A percentile compares a stretch with the other conserved stretches of the same genome.
phyloP scores from a whole-genome alignment of 2,113 vertebrate species.

The Tragelaphus imberbis region DNA sequence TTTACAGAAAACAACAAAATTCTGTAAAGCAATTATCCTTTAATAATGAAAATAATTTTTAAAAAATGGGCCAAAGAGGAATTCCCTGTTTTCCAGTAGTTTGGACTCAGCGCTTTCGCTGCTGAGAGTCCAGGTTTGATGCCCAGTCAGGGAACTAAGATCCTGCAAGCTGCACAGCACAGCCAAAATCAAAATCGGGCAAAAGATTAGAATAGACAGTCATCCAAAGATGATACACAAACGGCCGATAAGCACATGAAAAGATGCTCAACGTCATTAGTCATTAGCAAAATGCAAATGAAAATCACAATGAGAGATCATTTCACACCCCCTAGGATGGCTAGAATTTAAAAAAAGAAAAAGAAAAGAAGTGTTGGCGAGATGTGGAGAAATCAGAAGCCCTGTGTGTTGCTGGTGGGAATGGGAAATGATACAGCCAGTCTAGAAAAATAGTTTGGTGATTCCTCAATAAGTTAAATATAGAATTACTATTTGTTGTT shows the following conservation, averaged over 20 bases:
- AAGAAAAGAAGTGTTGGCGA: background rate
- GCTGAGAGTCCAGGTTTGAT: background rate
- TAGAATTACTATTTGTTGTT: background rate
- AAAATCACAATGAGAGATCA: background rate
- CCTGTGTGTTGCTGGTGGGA: background rate
- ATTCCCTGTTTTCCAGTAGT: background rate
- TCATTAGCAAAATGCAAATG: background rate
- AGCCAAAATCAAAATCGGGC: background rate
- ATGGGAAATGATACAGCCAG: background rate
- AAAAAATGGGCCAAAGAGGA: background rate
- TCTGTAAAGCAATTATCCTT: background rate
- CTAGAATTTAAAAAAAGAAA: background rate
- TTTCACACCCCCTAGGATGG: background rate
- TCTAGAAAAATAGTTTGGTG: background rate
- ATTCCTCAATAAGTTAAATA: background rate
- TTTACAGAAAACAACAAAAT: background rate
- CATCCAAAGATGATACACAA: background rate
- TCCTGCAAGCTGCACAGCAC: background rate
- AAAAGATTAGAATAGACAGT: background rate
- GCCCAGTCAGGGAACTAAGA: background rate
- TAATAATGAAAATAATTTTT: background rate
- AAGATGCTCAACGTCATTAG: background rate
- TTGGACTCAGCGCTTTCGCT: background rate
- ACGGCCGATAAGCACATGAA: background rate
- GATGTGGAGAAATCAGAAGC: background rate